phyloP scores from a whole-genome alignment of 2,888 invertebrate species.

The Perizoma flavofasciatum region DNA sequence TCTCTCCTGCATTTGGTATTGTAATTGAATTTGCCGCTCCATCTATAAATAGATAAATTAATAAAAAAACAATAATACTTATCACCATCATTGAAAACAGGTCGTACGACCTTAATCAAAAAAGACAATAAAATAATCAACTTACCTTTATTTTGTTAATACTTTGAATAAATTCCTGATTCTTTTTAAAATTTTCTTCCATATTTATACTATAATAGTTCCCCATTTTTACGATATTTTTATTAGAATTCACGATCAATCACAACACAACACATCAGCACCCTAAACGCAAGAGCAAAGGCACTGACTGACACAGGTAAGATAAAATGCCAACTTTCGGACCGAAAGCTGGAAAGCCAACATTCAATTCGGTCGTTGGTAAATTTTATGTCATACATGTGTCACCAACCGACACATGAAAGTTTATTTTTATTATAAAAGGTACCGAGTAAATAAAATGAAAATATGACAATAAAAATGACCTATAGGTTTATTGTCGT shows the following conservation, averaged over 20 bases:
- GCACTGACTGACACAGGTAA: no score
- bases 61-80: background rate
- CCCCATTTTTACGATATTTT: conserved; percentile 77
- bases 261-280: conserved; percentile 1
- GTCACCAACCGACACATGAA: no score
- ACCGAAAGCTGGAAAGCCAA: no score
- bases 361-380: no score
- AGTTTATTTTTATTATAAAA: no score
- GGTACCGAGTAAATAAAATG: no score
- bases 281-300: no score
- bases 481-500: no score
- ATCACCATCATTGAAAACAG: background rate
- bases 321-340: no score
- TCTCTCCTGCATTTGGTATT: conserved; percentile 90
- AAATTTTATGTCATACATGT: no score
- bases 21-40: conserved; percentile 92
- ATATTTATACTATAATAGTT: conserved; percentile 83
- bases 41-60: conserved; percentile 71
- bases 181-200: conserved; percentile 87
- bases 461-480: no score
- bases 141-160: conserved; percentile 86
- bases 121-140: background rate
- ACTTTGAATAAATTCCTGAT: conserved; percentile 87
- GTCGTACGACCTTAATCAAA: no score
- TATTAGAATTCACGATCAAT: conserved; percentile 12